These are phyloP conservation scores for Ceraclea dissimilis DNA, from an alignment of 2,888 invertebrate genomes.

Conservation along the genomic window DNA sequence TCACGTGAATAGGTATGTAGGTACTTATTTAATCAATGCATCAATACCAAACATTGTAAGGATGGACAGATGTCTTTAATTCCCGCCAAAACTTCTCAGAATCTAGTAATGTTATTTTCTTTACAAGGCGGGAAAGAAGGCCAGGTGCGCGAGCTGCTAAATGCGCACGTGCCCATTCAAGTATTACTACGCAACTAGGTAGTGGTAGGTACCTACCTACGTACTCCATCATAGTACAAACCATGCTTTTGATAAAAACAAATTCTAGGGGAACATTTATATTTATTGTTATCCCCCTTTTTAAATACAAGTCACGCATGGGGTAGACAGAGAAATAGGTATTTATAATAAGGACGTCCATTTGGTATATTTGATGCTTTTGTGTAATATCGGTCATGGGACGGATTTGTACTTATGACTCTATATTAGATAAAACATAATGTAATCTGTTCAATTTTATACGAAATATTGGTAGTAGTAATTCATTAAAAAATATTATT, in stretches of 20 bases:
- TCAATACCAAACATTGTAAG: background rate
- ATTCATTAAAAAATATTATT: no score
- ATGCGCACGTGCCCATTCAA: conserved; percentile 26
- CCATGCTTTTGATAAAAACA: background rate
- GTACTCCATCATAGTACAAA: no score
- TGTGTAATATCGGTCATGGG: no score
- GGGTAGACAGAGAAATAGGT: conserved; percentile 10
- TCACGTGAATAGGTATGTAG: no score
- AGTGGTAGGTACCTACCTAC: background rate
- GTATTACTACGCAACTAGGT: conserved; percentile 5
- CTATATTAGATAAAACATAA: no score
- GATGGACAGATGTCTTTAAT: conserved; percentile 13
- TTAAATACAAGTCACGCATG: background rate
- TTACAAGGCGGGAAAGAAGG: conserved; percentile 14
- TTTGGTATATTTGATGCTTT: background rate
- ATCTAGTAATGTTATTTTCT: conserved; percentile 2
- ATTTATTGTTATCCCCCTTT: conserved; percentile 3
- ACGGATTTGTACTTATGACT: background rate
- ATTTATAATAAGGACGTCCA: background rate
- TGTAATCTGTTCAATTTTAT: no score
- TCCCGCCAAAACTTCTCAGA: conserved; percentile 15
- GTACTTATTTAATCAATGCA: background rate
- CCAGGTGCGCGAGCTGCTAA: conserved; percentile 14
- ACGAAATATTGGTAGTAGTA: no score
- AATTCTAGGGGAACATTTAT: conserved; percentile 1